phyloP scores from a whole-genome alignment of 2,797 vertebrate species.

The Acrocephalus scirpaceus region DNA sequence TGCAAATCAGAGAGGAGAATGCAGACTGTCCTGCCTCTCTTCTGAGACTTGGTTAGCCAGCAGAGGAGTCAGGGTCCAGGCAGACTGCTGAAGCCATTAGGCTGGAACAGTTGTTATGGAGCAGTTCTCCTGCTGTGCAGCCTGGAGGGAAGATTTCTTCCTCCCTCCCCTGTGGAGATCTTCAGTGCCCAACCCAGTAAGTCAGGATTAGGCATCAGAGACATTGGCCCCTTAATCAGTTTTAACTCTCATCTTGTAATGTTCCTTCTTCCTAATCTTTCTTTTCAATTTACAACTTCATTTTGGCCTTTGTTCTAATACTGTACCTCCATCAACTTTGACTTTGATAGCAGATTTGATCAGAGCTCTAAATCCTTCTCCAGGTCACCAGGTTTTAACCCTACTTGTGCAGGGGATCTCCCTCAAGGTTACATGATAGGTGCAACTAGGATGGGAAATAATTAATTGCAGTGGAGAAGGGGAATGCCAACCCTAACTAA shows the following conservation, averaged over 20 bases:
- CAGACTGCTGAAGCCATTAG: conserved; percentile 55
- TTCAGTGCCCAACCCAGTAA: neutral
- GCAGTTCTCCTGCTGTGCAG: conserved; percentile 49
- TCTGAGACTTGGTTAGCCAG: neutral
- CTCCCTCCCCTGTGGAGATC: conserved; percentile 35
- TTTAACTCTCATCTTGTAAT: conserved; percentile 41
- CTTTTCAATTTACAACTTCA: conserved; percentile 44
- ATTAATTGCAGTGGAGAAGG: neutral
- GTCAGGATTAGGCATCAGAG: conserved; percentile 50
- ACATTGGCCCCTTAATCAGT: conserved; percentile 49
- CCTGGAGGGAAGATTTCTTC: conserved; percentile 44
- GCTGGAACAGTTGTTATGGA: conserved; percentile 27
- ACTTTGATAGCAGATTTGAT: conserved; percentile 21
- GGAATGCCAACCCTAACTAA: neutral
- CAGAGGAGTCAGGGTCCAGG: neutral
- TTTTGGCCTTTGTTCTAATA: conserved; percentile 32
- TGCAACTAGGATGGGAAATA: neutral
- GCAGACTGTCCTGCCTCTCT: neutral
- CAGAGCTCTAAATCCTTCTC: conserved; percentile 45
- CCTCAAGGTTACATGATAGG: neutral
- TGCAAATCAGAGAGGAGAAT: neutral
- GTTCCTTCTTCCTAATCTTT: conserved; percentile 24
- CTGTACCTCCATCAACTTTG: conserved; percentile 23
- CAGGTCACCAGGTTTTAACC: conserved; percentile 48
- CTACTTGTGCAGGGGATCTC: neutral